Evolutionary conservation across 2,113 vertebrate species (phyloP).

Genomic region (Heteronetta atricapilla): DNA sequence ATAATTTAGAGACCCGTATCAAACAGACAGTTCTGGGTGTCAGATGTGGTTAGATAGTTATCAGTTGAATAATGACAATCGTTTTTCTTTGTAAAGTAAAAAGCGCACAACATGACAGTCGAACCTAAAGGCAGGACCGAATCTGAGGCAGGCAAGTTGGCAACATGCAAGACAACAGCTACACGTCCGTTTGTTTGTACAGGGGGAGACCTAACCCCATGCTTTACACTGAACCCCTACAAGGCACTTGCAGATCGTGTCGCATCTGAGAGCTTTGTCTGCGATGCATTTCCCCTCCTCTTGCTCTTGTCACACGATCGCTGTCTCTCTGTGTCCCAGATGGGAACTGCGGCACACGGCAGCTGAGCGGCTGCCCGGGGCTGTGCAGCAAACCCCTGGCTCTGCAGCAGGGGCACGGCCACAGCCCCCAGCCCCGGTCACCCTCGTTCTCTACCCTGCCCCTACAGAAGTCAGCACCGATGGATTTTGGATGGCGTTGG

Average conservation of each 20-base stretch:
- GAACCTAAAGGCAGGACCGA: neutral
- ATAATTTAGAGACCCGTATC: constrained; percentile 1
- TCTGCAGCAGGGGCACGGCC: neutral
- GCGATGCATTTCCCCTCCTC: neutral
- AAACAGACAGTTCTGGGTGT: neutral
- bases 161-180: neutral
- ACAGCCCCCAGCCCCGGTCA: neutral
- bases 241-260: neutral
- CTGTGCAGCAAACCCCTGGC: neutral
- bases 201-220: neutral
- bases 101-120: neutral
- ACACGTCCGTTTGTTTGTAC: neutral
- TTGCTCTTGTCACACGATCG: neutral
- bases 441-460: neutral
- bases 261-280: neutral
- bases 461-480: neutral
- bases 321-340: neutral
- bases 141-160: neutral
- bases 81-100: neutral
- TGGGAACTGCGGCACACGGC: neutral
- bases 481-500: neutral
- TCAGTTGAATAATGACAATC: constrained; percentile 9
- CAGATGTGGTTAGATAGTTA: constrained; percentile 50
- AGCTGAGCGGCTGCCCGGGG: neutral
- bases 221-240: neutral